Evolutionary conservation across 2,888 invertebrate genomes (phyloP), one percentile per base, ranked within the genome.

Genomic region (Thyatira batis): DNA sequence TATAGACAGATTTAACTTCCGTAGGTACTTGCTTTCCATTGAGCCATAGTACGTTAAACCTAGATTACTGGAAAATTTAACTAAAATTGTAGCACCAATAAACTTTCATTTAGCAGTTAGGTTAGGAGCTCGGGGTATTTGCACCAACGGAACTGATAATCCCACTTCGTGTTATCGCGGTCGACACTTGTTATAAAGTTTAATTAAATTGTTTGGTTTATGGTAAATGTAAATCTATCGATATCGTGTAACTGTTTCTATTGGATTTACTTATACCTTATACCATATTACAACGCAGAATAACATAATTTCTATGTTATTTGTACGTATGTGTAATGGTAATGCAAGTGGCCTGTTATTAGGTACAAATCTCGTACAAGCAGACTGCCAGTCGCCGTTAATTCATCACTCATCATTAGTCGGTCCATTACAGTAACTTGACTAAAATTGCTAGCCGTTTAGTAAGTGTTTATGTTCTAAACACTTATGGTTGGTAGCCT

Each of bases 131-230:
- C 64, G 62, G 39, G 65, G 64, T 66, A 53, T 69, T 67, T 65
- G 64, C 53, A 27, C 60, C 57, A 69, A 72, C 64, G 68, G 71
- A 71, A 72, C 68, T 64, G 70, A 72, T 73, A 70, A 72, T 71
- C 69, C 61, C 57, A 51, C 63, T 60, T 61, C 60, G 49, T 45
- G 54, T 65, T 76, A 77, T 71, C 67, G 48, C 48, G 53, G 65
- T 48, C 68, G 69, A 57, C 69, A 69, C 71, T 78, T 77, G 78
- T 77, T 77, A 69, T 76, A 78, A 78, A 78, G 73, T 78, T 78
- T 73, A 78, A 78, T 78, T 77, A 78, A 78, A 78, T 76, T 72
- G 69, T 78, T 75, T 66, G 65, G 71, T 67, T 51, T 67, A 77
- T 75, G 77, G 78, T 77, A 74, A 78, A 78, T 78, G 76, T 74